Percentiles rank a stretch among this genome's conserved stretches.
phyloP scores from a whole-genome alignment of 2,113 vertebrate species.

The Leucopsar rothschildi region DNA sequence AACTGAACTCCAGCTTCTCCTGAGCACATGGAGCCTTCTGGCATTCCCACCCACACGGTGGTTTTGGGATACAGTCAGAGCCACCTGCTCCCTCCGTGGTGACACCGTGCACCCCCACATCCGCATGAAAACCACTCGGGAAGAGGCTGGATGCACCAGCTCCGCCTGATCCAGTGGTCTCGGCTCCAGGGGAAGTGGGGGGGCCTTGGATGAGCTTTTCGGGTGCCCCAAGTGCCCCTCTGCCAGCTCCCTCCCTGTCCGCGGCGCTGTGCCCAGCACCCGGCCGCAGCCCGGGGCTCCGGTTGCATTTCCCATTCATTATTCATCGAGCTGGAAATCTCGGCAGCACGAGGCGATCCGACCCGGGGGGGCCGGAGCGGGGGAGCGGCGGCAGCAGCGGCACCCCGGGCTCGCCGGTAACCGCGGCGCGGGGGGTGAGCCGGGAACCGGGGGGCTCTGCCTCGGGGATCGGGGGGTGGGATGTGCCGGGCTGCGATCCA shows the following conservation, averaged over 20 bases:
- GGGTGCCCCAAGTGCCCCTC: background rate
- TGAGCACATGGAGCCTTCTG: accelerated
- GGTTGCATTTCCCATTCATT: slow-evolving; percentile 60
- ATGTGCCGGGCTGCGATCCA: accelerated
- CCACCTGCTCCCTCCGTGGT: background rate
- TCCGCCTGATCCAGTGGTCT: background rate
- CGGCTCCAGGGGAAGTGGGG: accelerated
- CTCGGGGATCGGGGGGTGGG: accelerated
- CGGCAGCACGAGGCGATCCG: background rate
- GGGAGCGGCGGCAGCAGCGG: background rate
- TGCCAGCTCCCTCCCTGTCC: background rate
- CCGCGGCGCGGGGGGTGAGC: background rate
- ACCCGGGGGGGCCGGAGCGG: background rate
- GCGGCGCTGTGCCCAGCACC: slow-evolving; percentile 44
- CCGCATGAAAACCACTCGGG: background rate
- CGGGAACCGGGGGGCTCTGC: background rate
- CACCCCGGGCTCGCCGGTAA: background rate
- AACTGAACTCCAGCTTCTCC: background rate
- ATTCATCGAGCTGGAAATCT: slow-evolving; percentile 61
- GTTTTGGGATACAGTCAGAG: background rate
- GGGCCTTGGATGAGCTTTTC: background rate
- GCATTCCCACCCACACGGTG: background rate
- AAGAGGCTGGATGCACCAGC: background rate
- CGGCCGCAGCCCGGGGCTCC: background rate
- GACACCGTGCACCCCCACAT: background rate